Evolutionary conservation across 2,797 vertebrate genomes (phyloP), one percentile per base, ranked within the genome.

Genomic region (Synanceia verrucosa): DNA sequence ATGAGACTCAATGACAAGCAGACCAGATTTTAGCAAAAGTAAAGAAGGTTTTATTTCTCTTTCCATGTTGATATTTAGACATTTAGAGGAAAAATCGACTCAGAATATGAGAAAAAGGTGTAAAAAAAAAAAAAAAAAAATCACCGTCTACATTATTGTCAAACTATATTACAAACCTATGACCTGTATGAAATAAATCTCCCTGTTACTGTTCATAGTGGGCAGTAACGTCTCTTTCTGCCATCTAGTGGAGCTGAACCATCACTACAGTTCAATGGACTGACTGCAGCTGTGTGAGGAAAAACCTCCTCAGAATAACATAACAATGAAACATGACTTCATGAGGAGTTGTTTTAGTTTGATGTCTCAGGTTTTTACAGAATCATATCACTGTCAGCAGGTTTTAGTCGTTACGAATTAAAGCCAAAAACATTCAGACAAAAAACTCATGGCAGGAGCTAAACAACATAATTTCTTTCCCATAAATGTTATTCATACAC

Each of bases 211-310:
- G 11, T 23, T 44, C 12, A 12, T 12, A 31, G 18, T 19, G 1
- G 9, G 18, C 36, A 51, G 13, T 24, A 24, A 19, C 10, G 6
- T 26, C 5, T 62, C 0, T 46, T 72, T 48, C 67, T 78, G 79
- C 70, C 76, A 70, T 70, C 79, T 82, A 77, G 76, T 72, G 83
- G 73, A 63, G 12, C 0, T n/a, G 10, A 28, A 55, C 2, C 2
- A 24, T 47, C 48, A 55, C 31, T 39, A 29, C 8, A 31, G 12
- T 3, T 1, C 53, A 58, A 5, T n/a, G n/a, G n/a, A 18, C 4
- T 7, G 37, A 41, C 16, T 12, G 10, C 16, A 14, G 21, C 21
- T 23, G 4, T 56, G 64, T 36, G 13, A 44, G 7, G 16, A 24
- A 57, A 29, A 34, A 11, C 4, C 37, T 41, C 43, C 19, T 46